Percentiles rank a stretch among this genome's conserved stretches.
These are phyloP conservation scores for Melieria picta DNA, from an alignment of 2,888 invertebrate genomes.

Conservation along the genomic window DNA sequence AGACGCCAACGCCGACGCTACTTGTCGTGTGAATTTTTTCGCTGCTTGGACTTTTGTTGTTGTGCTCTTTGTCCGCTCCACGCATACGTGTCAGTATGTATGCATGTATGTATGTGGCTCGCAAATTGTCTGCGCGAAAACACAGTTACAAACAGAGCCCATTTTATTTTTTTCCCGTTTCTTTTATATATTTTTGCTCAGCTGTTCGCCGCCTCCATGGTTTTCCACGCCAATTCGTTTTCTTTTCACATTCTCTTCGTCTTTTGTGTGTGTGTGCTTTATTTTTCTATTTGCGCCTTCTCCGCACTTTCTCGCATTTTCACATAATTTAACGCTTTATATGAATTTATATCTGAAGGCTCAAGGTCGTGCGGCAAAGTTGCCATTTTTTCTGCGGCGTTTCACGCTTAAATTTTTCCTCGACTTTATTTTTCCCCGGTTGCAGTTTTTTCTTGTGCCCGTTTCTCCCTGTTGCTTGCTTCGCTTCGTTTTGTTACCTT, in stretches of 20 bases:
- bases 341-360: conserved; percentile 36
- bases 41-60: no score
- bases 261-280: not conserved
- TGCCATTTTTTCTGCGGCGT: conserved; percentile 23
- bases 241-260: not conserved
- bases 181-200: not conserved
- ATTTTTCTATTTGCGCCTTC: conserved; percentile 29
- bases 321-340: conserved; percentile 36
- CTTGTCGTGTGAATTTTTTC: no score
- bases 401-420: not conserved
- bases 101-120: conserved; percentile 23
- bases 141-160: no score
- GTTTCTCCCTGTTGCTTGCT: conserved; percentile 28
- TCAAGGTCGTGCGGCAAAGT: conserved; percentile 46
- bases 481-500: conserved; percentile 34
- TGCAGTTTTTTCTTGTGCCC: conserved; percentile 11
- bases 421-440: conserved; percentile 1
- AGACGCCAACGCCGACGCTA: not conserved
- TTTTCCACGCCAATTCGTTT: not conserved
- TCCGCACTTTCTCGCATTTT: conserved; percentile 37
- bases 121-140: not conserved
- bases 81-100: not conserved
- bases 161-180: conserved; percentile 10
- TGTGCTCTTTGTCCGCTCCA: no score
- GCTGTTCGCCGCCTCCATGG: no score